Evolutionary conservation across 2,113 vertebrate species (phyloP), one percentile per base, ranked within the genome.

Genomic region (Cranoglanis bouderius): DNA sequence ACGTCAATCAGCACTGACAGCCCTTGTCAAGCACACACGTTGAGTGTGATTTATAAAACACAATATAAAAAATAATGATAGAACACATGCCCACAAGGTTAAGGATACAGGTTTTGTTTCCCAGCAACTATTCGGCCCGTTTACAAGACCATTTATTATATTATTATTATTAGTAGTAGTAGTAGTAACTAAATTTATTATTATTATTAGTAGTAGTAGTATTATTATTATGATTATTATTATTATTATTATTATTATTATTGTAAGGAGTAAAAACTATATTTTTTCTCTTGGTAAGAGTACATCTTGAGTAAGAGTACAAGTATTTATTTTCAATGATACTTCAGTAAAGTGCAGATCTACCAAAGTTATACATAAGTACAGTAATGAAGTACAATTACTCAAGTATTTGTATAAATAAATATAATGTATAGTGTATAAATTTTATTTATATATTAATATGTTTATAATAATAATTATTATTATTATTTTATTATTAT

Each of bases 31-130:
- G n/a, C 78, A 55, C 49, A 55, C n/a, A 81, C 16, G 35, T 0
- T 24, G 32, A 55, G n/a, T 18, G 51, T 55, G 51, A 82, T 53
- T n/a, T 82, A 57, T 82, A 82, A 82, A 57, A 82, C n/a, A 57
- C 78, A 82, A 21, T 35, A 55, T 82, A 81, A 32, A 16, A 80
- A 75, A 51, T 78, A 78, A 51, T n/a, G 10, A 77, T 77, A 46
- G 46, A 78, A 55, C n/a, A 55, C 49, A 55, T 9, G 3, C 6
- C 46, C 46, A 46, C 46, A 46, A 46, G 46, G 46, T 46, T 46
- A 46, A 46, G 7, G 46, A 46, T 46, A 8, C 46, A 46, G 9
- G 46, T 21, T n/a, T 49, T n/a, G 75, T n/a, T 4, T 46, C 29
- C 24, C 43, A 77, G 40, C 24, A 77, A 46, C 43, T 5, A 77